Conservation (phyloP, 2,888 invertebrate species). For the Euplagia quadripunctaria region DNA sequence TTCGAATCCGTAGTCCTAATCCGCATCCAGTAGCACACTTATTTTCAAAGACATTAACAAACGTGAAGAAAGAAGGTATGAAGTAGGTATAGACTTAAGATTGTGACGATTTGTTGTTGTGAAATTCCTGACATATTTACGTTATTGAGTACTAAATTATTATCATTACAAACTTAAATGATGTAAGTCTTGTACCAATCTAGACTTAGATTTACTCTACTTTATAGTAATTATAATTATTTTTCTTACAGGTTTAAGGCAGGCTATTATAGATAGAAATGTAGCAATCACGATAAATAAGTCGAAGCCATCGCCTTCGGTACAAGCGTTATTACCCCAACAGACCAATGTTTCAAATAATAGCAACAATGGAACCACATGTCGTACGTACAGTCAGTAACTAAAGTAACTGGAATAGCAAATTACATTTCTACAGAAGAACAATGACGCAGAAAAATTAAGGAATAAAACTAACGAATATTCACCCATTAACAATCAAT, state of each 20-base stretch:
- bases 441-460: too few relatives aligned
- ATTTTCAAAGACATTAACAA: too few relatives aligned
- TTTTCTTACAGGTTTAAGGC: constrained; percentile 5
- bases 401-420: background rate
- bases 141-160: background rate
- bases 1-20: too few relatives aligned
- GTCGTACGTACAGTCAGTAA: background rate
- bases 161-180: background rate
- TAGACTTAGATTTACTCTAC: background rate
- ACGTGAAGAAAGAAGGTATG: too few relatives aligned
- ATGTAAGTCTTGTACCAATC: background rate
- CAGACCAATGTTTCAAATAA: constrained; percentile 1
- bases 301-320: background rate
- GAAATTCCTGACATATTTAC: too few relatives aligned
- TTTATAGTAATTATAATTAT: background rate
- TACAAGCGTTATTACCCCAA: background rate
- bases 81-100: too few relatives aligned
- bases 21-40: too few relatives aligned
- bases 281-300: background rate
- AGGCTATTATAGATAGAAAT: background rate
- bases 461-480: too few relatives aligned
- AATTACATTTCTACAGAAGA: too few relatives aligned
- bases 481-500: too few relatives aligned
- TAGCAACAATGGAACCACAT: background rate
- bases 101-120: too few relatives aligned